Percentiles rank a stretch among this genome's conserved stretches.
These are phyloP conservation scores for Andrena flavipes DNA, from an alignment of 2,888 invertebrate genomes.

Conservation along the genomic window DNA sequence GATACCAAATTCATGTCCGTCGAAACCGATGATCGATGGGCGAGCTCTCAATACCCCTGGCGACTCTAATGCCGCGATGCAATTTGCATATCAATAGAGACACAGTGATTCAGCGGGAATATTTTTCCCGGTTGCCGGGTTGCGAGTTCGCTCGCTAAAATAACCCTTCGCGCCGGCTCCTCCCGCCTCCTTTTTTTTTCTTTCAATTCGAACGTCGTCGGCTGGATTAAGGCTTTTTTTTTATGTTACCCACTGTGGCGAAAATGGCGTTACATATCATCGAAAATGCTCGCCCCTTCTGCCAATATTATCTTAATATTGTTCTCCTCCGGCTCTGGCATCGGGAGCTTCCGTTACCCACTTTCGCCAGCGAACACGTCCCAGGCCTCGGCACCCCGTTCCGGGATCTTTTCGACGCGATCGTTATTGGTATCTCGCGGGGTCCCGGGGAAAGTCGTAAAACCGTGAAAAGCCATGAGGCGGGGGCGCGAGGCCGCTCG, in stretches of 20 bases:
- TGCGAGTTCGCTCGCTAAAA: constrained; percentile 15
- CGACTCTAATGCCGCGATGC: constrained; percentile 20
- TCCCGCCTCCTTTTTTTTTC: neutral
- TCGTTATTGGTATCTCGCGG: constrained; percentile 12
- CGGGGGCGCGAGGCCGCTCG: constrained; percentile 1
- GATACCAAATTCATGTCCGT: constrained; percentile 23
- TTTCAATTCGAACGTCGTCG: neutral
- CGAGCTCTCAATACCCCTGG: constrained; percentile 2
- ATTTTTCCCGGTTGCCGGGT: constrained; percentile 35
- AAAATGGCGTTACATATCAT: neutral
- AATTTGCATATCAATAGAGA: constrained; percentile 59
- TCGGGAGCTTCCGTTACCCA: too few relatives aligned
- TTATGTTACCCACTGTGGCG: neutral
- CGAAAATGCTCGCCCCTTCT: too few relatives aligned
- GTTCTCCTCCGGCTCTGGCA: too few relatives aligned
- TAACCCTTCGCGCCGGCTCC: constrained; percentile 3
- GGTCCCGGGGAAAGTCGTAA: constrained; percentile 22
- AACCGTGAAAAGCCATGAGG: constrained; percentile 13
- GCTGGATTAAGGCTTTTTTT: neutral
- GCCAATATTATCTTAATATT: too few relatives aligned
- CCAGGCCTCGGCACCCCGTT: neutral
- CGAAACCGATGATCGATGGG: constrained; percentile 45
- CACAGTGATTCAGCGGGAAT: constrained; percentile 42
- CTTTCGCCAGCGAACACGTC: too few relatives aligned
- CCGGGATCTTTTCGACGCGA: neutral